Base-by-base conservation (phyloP, 2,797 vertebrate species). In the Notoglanidium macrostoma region DNA sequence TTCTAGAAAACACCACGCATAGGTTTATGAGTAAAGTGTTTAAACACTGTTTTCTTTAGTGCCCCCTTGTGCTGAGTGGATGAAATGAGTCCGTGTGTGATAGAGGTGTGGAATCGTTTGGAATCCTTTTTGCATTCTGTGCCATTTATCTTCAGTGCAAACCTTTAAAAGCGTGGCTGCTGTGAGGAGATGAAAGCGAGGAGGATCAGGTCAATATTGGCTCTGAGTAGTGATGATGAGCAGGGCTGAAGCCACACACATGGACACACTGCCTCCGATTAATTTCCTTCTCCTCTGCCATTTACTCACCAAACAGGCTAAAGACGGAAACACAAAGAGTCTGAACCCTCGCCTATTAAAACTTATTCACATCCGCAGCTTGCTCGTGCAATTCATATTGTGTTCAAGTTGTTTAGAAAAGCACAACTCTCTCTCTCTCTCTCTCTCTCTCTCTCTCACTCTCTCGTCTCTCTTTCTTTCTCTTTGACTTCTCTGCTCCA, bases 301-400 rank as follows among this genome's bases (percentile, higher is more conserved):
- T 95, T 95, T 93, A 91, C 94, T 95, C 94, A 93, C 90, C 91
- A 96, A 96, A 97, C 96, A 96, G 95, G 97, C 95, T 94, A 93
- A 72, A 95, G 95, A 95, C 91, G 92, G 92, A 93, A 92, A 92
- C 93, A 93, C 87, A 88, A 63, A 87, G 63, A 88, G 21, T 40
- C 59, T 80, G 29, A 80, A 61, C 55, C 55, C 11, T n/a, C 23
- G 35, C 79, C 79, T 29, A n/a, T 81, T 81, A 46, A 61, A 81
- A 46, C 9, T 40, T 82, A 49, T 65, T 82, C 79, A 80, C 32
- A 3, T 35, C 12, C 63, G 17, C 63, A 63, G 59, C 72, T 72
- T 74, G 12, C 72, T 19, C 40, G 35, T 84, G 59, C 57, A 40
- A 88, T 72, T 76, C 59, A 32, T 82, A 65, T 82, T 82, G 40